These are phyloP conservation scores for Lepidocyrtinus sp. DNA, from an alignment of 2,888 invertebrate species.

Conservation along the genomic window DNA sequence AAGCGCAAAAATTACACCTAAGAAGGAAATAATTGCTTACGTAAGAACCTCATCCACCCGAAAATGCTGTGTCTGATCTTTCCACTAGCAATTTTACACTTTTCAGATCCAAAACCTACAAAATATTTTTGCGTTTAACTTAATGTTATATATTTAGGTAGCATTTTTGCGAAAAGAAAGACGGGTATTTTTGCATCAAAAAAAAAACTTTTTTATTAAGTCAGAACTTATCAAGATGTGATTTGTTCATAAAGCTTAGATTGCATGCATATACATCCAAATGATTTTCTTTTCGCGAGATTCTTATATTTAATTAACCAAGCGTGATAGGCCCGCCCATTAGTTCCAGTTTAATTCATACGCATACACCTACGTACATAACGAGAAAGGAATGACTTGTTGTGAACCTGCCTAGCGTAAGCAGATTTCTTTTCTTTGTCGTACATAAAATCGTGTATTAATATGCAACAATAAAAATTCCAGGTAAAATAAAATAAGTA, in stretches of 20 bases:
- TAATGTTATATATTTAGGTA: not conserved
- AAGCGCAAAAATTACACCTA: too few relatives aligned
- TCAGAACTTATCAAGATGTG: not conserved
- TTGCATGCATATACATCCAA: conserved; percentile 4
- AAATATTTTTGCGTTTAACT: too few relatives aligned
- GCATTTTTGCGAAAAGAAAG: too few relatives aligned
- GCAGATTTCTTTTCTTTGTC: not conserved
- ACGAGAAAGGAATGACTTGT: conserved; percentile 15
- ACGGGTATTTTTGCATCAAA: not conserved
- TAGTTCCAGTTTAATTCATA: conserved; percentile 1
- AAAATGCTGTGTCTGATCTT: not conserved
- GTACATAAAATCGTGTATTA: conserved; percentile 1
- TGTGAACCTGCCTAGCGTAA: not conserved
- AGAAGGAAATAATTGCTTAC: not conserved
- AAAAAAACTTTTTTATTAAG: conserved; percentile 5
- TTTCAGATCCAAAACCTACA: too few relatives aligned
- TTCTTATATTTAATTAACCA: conserved; percentile 3
- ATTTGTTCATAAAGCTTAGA: conserved; percentile 2
- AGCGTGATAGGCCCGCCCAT: conserved; percentile 15
- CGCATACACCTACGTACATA: not conserved
- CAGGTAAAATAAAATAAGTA: conserved; percentile 15
- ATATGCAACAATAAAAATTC: conserved; percentile 14
- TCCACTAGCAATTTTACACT: too few relatives aligned
- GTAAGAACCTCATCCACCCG: not conserved
- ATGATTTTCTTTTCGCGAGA: not conserved